These are phyloP conservation scores for Rambutsinella grinnellia DNA, from an alignment of 2,888 invertebrate genomes.

Conservation along the genomic window DNA sequence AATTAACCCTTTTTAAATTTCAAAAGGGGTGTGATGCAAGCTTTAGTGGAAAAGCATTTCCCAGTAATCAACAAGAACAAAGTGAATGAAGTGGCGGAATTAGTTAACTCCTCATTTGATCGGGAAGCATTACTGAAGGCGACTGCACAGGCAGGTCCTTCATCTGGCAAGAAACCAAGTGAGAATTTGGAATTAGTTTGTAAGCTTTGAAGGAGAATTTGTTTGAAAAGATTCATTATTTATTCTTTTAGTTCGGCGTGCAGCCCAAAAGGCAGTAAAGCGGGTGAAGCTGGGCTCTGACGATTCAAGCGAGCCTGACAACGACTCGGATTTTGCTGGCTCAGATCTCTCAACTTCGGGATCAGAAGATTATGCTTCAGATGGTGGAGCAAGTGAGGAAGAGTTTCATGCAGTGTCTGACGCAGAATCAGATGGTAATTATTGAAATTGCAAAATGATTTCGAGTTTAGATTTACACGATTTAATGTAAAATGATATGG, in stretches of 20 bases:
- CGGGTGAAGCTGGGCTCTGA: constrained; percentile 57
- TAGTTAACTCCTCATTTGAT: constrained; percentile 44
- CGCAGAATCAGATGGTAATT: constrained; percentile 71
- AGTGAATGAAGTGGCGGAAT: constrained; percentile 64
- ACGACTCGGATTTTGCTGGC: constrained; percentile 69
- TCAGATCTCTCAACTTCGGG: constrained; percentile 67
- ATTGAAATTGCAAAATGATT: not conserved
- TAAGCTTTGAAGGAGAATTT: not conserved
- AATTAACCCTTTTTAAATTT: constrained; percentile 39
- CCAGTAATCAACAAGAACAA: constrained; percentile 93
- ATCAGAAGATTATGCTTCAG: constrained; percentile 52
- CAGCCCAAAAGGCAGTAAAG: constrained; percentile 73
- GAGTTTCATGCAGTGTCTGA: constrained; percentile 63
- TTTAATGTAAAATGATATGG: not conserved
- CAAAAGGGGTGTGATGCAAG: constrained; percentile 91
- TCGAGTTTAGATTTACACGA: not conserved
- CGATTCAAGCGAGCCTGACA: constrained; percentile 77
- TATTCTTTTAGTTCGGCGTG: constrained; percentile 72
- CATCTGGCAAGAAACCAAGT: constrained; percentile 72
- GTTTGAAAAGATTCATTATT: not conserved
- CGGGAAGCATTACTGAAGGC: constrained; percentile 62
- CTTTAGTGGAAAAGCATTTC: constrained; percentile 98
- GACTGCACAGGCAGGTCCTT: constrained; percentile 50
- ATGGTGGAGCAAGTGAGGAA: constrained; percentile 56
- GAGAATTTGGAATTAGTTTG: constrained; percentile 65